These are phyloP conservation scores for Oeneis ivallda DNA, from an alignment of 2,888 invertebrate species.

Conservation along the genomic window DNA sequence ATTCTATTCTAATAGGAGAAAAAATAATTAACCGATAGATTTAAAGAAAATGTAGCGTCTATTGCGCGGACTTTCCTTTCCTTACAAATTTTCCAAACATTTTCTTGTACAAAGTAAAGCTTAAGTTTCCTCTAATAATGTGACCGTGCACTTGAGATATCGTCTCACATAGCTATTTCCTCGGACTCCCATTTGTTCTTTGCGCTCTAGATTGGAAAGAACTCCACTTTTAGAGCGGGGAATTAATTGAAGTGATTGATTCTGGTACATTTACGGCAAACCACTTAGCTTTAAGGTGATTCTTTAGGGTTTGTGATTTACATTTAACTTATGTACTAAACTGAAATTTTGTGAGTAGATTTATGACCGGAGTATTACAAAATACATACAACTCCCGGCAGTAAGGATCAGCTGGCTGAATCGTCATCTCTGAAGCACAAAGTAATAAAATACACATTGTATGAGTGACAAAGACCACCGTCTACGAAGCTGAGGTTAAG, in stretches of 20 bases:
- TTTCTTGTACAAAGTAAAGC: neutral
- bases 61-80: neutral
- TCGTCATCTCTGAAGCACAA: too few species aligned
- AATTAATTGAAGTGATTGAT: constrained; percentile 26
- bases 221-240: constrained; percentile 7
- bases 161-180: constrained; percentile 13
- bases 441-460: too few species aligned
- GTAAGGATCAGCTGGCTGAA: too few species aligned
- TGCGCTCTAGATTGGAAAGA: constrained; percentile 17
- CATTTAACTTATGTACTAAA: neutral
- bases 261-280: constrained; percentile 22
- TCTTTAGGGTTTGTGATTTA: neutral
- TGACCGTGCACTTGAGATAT: constrained; percentile 19
- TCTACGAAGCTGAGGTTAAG: too few species aligned
- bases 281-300: constrained; percentile 15
- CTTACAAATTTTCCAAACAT: neutral
- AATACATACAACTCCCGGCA: too few species aligned
- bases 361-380: too few species aligned
- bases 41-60: neutral
- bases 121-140: constrained; percentile 18
- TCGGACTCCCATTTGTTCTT: constrained; percentile 18
- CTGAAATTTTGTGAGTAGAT: too few species aligned
- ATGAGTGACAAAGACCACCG: too few species aligned
- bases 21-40: too few species aligned
- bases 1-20: too few species aligned